Evolutionary conservation across 64 coral and sea anemone species (phyloP), one percentile per base, ranked within the genome.

Genomic region (Dendronephthya gigantea): DNA sequence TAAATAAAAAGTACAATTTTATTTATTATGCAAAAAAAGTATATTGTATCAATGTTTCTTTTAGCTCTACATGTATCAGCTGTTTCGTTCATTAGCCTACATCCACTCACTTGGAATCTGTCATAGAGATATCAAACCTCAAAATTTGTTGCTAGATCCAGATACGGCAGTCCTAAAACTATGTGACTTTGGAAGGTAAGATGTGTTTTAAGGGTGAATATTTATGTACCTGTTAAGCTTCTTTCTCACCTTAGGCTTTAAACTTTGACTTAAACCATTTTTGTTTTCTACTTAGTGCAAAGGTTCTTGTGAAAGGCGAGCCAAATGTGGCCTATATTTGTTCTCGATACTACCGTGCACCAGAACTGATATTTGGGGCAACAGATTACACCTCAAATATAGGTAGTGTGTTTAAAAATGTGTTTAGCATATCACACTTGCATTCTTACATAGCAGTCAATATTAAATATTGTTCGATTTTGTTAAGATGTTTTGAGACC

Each of bases 11-110:
- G 41, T 45, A 11, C 41, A 45, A 45, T 45, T 45, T 45, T n/a
- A n/a, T n/a, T n/a, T n/a, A n/a, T n/a, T n/a, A n/a, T n/a, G n/a
- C n/a, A n/a, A n/a, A n/a, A n/a, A n/a, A n/a, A n/a, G 5, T 37
- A 34, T 36, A 2, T 32, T 15, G 2, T 37, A 16, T 33, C 28
- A 33, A 37, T 83, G 86, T 89, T 34, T 17, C 40, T 87, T 51
- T 84, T 49, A 98, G 95, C 85, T 98, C 50, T 98, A 98, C 87
- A 98, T 98, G 95, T 98, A 98, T 87, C 95, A 98, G 88, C 91
- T 98, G 79, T 98, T 98, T 79, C 95, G 95, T 75, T 98, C 95
- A 17, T 81, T 98, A 90, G 92, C 95, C 23, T 98, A 98, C 35
- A 98, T 98, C 51, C 95, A 98, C 66, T 98, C 91, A 43, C 88